These are phyloP conservation scores for Kryptopterus vitreolus DNA, from an alignment of 2,797 vertebrate species.

Conservation along the genomic window DNA sequence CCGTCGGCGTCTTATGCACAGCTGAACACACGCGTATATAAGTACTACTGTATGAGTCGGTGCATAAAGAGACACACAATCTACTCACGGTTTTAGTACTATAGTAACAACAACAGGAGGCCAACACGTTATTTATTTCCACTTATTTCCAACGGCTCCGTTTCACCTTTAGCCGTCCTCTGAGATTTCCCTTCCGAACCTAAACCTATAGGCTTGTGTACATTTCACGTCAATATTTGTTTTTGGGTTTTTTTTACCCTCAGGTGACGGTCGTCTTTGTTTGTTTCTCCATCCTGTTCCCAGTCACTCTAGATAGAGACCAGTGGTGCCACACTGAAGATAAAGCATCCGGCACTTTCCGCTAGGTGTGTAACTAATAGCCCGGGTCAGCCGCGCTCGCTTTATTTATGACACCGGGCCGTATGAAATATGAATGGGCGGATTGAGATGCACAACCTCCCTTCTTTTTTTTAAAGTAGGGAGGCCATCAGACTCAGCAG, in stretches of 20 bases:
- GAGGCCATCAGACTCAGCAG: conserved; percentile 75
- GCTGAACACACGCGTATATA: background rate
- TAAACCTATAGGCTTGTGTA: conserved; percentile 18
- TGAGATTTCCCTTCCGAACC: conserved; percentile 43
- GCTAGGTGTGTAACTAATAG: conserved; percentile 76
- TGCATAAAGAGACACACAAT: background rate
- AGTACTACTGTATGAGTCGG: background rate
- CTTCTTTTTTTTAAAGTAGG: conserved; percentile 69
- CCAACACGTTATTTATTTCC: background rate
- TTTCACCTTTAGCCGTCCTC: conserved; percentile 52
- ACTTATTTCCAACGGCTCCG: conserved; percentile 35
- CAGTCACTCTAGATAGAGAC: conserved; percentile 60
- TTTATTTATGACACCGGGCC: conserved; percentile 77
- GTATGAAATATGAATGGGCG: conserved; percentile 76
- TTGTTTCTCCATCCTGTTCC: conserved; percentile 59
- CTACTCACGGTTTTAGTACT: background rate
- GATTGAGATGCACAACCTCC: conserved; percentile 77
- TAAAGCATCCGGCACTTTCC: conserved; percentile 68
- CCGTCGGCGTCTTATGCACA: background rate
- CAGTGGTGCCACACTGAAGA: conserved; percentile 64
- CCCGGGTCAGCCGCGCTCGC: conserved; percentile 71
- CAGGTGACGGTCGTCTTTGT: conserved; percentile 57
- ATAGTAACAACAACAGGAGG: background rate
- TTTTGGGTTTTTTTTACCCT: no score
- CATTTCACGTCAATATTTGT: conserved; percentile 35